Percentiles rank a stretch among this genome's conserved stretches.
Conservation (phyloP, 2,113 vertebrate species). For the Dipodomys stephensi region DNA sequence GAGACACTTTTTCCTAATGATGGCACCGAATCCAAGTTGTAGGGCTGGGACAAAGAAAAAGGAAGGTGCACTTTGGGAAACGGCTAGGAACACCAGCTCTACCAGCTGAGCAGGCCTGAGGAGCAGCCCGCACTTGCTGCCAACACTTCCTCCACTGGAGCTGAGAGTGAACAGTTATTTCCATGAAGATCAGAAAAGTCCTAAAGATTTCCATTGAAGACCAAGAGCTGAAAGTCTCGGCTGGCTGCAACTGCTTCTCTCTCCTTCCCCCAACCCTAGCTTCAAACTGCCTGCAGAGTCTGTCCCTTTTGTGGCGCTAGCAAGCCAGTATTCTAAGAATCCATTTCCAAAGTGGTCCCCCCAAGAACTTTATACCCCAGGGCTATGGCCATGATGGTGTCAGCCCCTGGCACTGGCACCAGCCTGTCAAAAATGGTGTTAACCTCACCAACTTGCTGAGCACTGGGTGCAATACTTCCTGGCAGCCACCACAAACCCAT, state of each 20-base stretch:
- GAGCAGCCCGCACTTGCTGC: neutral
- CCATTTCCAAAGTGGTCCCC: neutral
- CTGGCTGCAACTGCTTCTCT: neutral
- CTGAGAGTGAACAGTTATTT: constrained; percentile 46
- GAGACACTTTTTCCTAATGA: neutral
- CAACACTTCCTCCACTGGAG: constrained; percentile 1
- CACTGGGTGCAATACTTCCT: constrained; percentile 18
- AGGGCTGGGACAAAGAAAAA: constrained; percentile 12
- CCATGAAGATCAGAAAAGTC: constrained; percentile 45
- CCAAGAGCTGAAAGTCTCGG: neutral
- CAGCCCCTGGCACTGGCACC: neutral
- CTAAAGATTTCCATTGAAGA: constrained; percentile 20
- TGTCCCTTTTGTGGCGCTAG: neutral
- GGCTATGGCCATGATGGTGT: neutral
- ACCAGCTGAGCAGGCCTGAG: neutral
- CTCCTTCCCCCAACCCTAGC: neutral
- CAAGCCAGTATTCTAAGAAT: neutral
- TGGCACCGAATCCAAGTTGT: neutral
- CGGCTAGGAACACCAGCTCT: neutral
- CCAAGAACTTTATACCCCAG: neutral
- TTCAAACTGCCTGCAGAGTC: neutral
- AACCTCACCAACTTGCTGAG: constrained; percentile 40
- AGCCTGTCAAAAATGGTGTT: neutral
- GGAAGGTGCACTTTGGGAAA: constrained; percentile 25
- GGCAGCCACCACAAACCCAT: neutral